Evolutionary conservation across 2,888 invertebrate species (phyloP).

Genomic region (Dicyrtomina minuta): DNA sequence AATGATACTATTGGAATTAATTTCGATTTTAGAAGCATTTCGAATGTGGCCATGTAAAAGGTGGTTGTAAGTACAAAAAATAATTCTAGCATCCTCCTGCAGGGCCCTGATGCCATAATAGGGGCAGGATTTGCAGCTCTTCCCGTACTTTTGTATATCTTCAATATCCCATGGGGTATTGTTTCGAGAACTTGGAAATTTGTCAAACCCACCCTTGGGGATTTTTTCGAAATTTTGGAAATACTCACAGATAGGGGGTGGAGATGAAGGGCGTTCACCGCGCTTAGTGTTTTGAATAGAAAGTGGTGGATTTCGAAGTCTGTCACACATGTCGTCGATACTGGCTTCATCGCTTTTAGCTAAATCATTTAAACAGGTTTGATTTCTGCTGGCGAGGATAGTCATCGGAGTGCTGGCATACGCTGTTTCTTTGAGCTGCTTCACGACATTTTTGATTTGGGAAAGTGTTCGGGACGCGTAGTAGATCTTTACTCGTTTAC

Average conservation of each 20-base stretch:
- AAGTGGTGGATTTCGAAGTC: background rate
- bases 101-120: conserved; percentile 39
- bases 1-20: conserved; percentile 58
- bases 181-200: background rate
- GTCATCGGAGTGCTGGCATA: conserved; percentile 41
- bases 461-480: conserved; percentile 47
- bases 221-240: background rate
- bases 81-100: conserved; percentile 56
- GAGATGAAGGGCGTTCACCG: too few relatives aligned
- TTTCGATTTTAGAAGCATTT: conserved; percentile 57
- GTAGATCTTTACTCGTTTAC: background rate
- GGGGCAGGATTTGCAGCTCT: conserved; percentile 28
- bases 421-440: conserved; percentile 37
- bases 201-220: background rate
- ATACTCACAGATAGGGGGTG: background rate
- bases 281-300: too few relatives aligned
- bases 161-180: conserved; percentile 44
- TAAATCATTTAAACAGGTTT: conserved; percentile 35
- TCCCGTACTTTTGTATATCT: conserved; percentile 39
- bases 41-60: conserved; percentile 58
- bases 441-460: conserved; percentile 45
- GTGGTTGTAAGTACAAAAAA: conserved; percentile 64
- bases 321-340: background rate
- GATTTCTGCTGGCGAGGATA: conserved; percentile 40
- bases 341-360: conserved; percentile 3